Base-by-base conservation (phyloP, 2,888 invertebrate species). In the Diploptera punctata region DNA sequence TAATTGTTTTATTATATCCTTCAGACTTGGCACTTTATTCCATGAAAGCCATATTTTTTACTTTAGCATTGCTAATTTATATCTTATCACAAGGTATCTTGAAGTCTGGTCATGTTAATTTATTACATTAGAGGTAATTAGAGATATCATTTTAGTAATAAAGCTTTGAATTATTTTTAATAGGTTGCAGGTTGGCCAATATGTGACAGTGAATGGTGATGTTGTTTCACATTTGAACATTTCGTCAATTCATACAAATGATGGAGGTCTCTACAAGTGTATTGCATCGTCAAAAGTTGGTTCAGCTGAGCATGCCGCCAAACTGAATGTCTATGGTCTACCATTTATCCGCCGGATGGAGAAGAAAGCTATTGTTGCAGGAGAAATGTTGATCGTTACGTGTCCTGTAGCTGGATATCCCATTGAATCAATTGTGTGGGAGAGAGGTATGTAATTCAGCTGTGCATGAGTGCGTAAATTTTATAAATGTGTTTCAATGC, bases 361-460 rank as follows among this genome's bases (percentile, higher is more conserved):
- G 82, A 95, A 95, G 83, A 93, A 95, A 79, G 93, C 95, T 31
- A 95, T 96, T 76, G 95, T 97, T 43, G 95, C 96, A 71, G 95
- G 96, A 68, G 94, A 96, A 81, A 94, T 91, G 21, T 87, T 97
- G 76, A 89, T 93, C 76, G 93, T 96, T 0, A 93, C 94, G 78
- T 98, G 98, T 81, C 97, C 97, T 0, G 97, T 97, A 47, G 96
- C 97, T 75, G 98, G 98, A 47, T 95, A 95, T 84, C 98, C 98
- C 10, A 94, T 98, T 76, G 94, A 95, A 79, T 91, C 92, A 61
- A 94, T 97, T 79, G 93, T 94, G n/a, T 98, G 98, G 98, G 96
- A 95, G 84, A 89, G 95, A 83, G 94, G 95, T 89, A 84, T 81
- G 81, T 80, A n/a, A 60, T 2, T n/a, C n/a, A n/a, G n/a, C n/a